These are phyloP conservation scores for Spisula solida DNA, from an alignment of 2,888 invertebrate genomes.

Conservation along the genomic window DNA sequence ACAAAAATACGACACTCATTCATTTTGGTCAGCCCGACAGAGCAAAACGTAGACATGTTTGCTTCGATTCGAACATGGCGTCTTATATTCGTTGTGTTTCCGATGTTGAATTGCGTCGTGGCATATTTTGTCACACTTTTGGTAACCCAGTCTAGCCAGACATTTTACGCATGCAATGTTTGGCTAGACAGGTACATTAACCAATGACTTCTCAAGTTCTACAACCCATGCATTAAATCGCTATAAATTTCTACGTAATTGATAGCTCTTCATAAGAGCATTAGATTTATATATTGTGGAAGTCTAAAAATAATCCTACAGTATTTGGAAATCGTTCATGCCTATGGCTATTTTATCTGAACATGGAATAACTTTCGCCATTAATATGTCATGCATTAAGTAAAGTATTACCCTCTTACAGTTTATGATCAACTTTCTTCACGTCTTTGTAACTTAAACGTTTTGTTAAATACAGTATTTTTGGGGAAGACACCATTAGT, in stretches of 20 bases:
- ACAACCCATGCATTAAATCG: neutral
- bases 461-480: neutral
- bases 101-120: too few species aligned
- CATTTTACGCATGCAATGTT: neutral
- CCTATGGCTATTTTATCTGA: neutral
- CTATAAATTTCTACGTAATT: neutral
- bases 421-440: neutral
- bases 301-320: neutral
- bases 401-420: neutral
- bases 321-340: neutral
- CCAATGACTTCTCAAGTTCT: neutral
- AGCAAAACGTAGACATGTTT: too few species aligned
- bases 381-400: neutral
- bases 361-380: neutral
- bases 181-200: conserved; percentile 11
- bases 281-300: neutral
- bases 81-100: too few species aligned
- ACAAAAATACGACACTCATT: too few species aligned
- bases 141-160: too few species aligned
- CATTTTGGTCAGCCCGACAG: too few species aligned
- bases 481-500: neutral
- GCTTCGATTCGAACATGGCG: too few species aligned
- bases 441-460: neutral
- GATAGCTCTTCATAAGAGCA: neutral
- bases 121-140: too few species aligned